Conservation (phyloP, 2,113 vertebrate species). For the Cairina moschata region DNA sequence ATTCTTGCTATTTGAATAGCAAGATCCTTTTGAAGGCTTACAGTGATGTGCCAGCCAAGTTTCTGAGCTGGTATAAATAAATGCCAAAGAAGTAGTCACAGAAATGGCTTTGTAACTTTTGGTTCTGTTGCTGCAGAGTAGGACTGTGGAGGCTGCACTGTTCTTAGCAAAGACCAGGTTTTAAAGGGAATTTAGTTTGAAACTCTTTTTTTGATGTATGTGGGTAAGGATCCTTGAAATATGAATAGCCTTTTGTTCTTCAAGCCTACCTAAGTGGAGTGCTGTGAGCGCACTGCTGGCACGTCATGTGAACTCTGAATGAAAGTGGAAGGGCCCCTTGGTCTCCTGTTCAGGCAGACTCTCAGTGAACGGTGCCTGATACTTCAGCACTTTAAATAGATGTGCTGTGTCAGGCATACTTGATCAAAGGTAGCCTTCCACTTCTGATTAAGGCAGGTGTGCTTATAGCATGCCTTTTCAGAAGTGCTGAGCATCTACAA, state of each 20-base stretch:
- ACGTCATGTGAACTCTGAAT: background rate
- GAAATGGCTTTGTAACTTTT: background rate
- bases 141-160: accelerated
- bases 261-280: background rate
- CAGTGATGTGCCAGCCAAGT: background rate
- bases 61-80: background rate
- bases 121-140: background rate
- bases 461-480: background rate
- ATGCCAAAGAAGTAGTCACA: background rate
- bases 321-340: background rate
- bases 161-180: background rate
- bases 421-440: conserved; percentile 39
- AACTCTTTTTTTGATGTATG: background rate
- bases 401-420: conserved; percentile 16
- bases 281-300: background rate
- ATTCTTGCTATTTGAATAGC: background rate
- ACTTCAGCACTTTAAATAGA: conserved; percentile 21
- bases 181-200: background rate
- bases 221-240: background rate
- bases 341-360: background rate
- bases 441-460: conserved; percentile 28
- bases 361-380: background rate
- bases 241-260: background rate
- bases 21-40: background rate
- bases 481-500: conserved; percentile 40